Base-by-base conservation (phyloP, 1,140 invertebrate genomes). In the Eueides isabella region DNA sequence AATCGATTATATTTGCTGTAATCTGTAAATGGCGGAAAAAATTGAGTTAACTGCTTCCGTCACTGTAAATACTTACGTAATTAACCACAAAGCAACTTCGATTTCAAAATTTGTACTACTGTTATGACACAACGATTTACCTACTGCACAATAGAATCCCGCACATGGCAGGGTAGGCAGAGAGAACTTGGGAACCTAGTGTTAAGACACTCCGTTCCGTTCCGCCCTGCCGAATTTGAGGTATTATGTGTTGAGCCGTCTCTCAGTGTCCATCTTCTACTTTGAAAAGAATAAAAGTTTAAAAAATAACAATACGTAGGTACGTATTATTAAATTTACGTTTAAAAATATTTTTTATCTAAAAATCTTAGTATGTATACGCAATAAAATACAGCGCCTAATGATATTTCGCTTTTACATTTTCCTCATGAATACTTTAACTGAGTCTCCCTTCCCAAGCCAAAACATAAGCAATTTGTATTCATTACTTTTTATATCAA, bases 391-490 rank as follows among this genome's bases (percentile, higher is more conserved):
- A 74, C 70, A 71, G 79, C 67, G 74, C 63, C 77, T 83, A 85
- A 87, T 85, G 78, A 84, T 83, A 87, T 87, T 85, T 84, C 79
- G 80, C 80, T 90, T 90, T 86, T 81, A 78, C 79, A 82, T 80
- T 74, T 72, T 80, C 79, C 85, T 88, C 83, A 89, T 90, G 87
- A 90, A 91, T 92, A 88, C 82, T 84, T 82, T 76, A 88, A 73
- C 55, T 67, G 66, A 70, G 79, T 82, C 82, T 82, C 80, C 77
- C 77, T 72, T 81, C 82, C 80, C 75, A 72, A 82, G 75, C 74
- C 72, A 77, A 80, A 81, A 81, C 83, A 85, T 80, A 84, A 83
- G 80, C 77, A 87, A 88, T 90, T 85, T 85, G 61, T 81, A 85
- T 87, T 80, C 82, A 85, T 90, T 77, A 82, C 70, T 69, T 75